These are phyloP conservation scores for Gymnopithys bicolor DNA, from an alignment of 2,797 vertebrate species.

Conservation along the genomic window DNA sequence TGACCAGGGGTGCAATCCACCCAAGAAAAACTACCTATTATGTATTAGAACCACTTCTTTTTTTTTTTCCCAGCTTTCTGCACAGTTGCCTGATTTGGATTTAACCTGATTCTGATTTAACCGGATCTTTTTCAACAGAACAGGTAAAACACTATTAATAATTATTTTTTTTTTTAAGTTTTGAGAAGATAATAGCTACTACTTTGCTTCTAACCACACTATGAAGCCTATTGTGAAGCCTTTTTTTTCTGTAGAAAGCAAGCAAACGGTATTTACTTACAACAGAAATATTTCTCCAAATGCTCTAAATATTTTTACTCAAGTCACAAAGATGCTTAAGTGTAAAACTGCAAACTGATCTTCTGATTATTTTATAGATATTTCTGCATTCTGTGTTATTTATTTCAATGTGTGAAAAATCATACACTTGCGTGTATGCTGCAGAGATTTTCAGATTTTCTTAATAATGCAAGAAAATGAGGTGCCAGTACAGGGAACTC, in stretches of 20 bases:
- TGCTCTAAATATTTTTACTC: neutral
- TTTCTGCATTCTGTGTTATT: neutral
- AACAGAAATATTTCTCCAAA: neutral
- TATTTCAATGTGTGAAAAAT: neutral
- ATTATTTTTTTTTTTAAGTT: neutral
- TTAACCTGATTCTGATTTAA: constrained; percentile 23
- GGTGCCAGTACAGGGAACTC: neutral
- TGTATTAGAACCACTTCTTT: neutral
- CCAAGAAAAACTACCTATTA: constrained; percentile 48
- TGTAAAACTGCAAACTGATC: neutral
- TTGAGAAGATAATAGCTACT: neutral
- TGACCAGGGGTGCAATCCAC: constrained; percentile 42
- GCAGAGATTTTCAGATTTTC: neutral
- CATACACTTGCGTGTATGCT: neutral
- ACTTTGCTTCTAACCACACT: neutral
- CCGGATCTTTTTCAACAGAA: neutral
- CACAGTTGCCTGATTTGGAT: neutral
- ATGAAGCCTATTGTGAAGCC: neutral
- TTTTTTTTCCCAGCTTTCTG: constrained; percentile 28
- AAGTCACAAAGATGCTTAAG: neutral
- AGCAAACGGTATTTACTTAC: neutral
- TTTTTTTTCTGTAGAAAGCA: neutral
- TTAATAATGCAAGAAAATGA: constrained; percentile 11
- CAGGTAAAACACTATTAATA: neutral
- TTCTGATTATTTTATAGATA: neutral